Evolutionary conservation across 2,113 vertebrate genomes (phyloP).

Genomic region (Spea multiplicata): DNA sequence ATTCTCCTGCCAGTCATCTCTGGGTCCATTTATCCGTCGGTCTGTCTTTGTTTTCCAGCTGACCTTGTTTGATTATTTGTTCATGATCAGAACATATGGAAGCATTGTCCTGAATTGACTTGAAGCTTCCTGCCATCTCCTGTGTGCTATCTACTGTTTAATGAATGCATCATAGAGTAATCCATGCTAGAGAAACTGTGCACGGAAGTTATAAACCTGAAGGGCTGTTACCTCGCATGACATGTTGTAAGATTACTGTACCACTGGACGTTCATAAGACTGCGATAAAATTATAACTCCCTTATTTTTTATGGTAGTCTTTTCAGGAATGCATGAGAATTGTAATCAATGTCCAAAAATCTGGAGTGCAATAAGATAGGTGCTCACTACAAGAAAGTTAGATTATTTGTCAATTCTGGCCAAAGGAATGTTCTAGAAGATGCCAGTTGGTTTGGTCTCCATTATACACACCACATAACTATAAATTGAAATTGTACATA

Average conservation of each 20-base stretch:
- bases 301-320: background rate
- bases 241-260: slow-evolving; percentile 29
- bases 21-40: background rate
- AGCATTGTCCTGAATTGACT: slow-evolving; percentile 23
- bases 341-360: no score
- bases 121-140: background rate
- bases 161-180: slow-evolving; percentile 1
- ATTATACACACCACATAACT: no score
- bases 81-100: background rate
- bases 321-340: no score
- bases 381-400: no score
- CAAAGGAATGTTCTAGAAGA: no score
- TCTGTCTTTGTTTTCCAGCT: background rate
- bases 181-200: slow-evolving; percentile 13
- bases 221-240: background rate
- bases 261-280: slow-evolving; percentile 41
- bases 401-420: no score
- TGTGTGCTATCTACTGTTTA: slow-evolving; percentile 6
- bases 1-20: background rate
- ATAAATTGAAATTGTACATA: no score
- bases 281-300: slow-evolving; percentile 48
- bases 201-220: slow-evolving; percentile 7
- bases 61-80: background rate
- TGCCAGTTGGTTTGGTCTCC: no score
- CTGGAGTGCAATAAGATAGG: no score